A percentile compares a stretch with the other conserved stretches of the same genome.
phyloP scores from a whole-genome alignment of 2,797 vertebrate genomes.

The Gymnoscopelus braueri region DNA sequence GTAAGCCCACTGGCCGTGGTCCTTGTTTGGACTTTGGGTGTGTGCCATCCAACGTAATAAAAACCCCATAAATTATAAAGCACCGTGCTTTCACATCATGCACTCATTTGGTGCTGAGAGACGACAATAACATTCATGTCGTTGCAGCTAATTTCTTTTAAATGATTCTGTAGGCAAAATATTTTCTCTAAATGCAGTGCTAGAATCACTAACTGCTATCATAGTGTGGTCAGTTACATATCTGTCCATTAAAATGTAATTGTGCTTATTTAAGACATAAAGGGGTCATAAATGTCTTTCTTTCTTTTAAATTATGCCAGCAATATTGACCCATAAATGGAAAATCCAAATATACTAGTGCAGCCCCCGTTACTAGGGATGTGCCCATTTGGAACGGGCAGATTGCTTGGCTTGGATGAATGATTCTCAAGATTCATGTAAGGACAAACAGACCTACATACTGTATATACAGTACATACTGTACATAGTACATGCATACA shows the following conservation, averaged over 20 bases:
- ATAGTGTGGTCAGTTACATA: neutral
- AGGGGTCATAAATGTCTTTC: neutral
- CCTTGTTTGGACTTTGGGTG: constrained; percentile 42
- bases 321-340: no score
- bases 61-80: constrained; percentile 37
- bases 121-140: neutral
- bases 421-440: no score
- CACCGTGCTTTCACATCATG: constrained; percentile 21
- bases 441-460: no score
- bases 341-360: no score
- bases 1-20: constrained; percentile 15
- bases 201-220: neutral
- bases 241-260: neutral
- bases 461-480: no score
- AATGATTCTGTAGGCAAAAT: neutral
- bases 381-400: no score
- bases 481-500: no score
- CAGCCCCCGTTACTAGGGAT: no score
- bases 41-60: constrained; percentile 33
- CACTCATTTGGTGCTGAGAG: constrained; percentile 10
- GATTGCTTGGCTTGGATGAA: no score
- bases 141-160: no score
- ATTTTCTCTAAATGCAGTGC: neutral
- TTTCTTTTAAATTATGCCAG: neutral
- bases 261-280: neutral